Evolutionary conservation across 2,113 vertebrate genomes (phyloP), one percentile per base, ranked within the genome.

Genomic region (Colossoma macropomum): DNA sequence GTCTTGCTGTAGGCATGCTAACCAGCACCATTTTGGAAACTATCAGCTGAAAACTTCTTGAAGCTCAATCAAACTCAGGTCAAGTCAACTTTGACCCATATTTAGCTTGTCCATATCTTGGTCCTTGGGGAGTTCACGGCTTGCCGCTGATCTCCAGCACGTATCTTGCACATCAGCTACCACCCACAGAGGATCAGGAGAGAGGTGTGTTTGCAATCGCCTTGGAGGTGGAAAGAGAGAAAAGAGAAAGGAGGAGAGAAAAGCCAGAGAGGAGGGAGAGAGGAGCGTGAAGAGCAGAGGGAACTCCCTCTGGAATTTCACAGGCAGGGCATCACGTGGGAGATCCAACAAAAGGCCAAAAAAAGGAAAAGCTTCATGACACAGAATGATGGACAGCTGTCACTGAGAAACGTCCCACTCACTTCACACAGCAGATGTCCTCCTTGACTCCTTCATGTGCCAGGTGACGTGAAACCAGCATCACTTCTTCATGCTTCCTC

Each of bases 251-350:
- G 63, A 85, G 78, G 74, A 76, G 77, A 75, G 34, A 27, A n/a
- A 56, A 48, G 78, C 69, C 65, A 15, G 30, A 65, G 30, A 62
- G 69, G 75, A 63, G 65, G 63, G 59, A 82, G 62, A 72, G 65
- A 59, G 87, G 84, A 76, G 30, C 13, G 34, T 68, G 73, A 66
- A 50, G 89, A 86, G 79, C 73, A 74, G 73, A 83, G 84, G 62
- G 89, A 90, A 88, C 85, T 90, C 92, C 45, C 87, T n/a, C 75
- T 30, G 82, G 87, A 94, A 91, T 92, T 90, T 77, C 80, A 75
- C 85, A 95, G 94, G 92, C 94, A 94, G 94, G 95, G 92, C 91
- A 91, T 86, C 69, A 89, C 89, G 88, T 86, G 80, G 81, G 87
- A 78, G 84, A 82, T 71, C 48, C 65, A 23, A 74, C 38, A 77